Percentiles rank a stretch among this genome's conserved stretches.
Conservation (phyloP, 2,113 vertebrate species). For the Hippocampus mohnikei region DNA sequence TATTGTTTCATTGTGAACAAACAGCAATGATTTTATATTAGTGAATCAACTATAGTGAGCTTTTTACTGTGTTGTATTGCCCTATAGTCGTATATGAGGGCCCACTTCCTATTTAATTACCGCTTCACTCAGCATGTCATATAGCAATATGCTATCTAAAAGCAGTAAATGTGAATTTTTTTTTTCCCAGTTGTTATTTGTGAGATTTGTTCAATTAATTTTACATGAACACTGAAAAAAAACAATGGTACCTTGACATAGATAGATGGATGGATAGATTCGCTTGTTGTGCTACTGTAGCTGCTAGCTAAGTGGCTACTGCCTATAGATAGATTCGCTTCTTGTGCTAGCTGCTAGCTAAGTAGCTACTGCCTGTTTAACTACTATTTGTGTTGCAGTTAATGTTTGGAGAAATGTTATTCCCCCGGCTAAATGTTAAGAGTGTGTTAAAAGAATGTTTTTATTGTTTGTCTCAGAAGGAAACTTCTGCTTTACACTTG, state of each 20-base stretch:
- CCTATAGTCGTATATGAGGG: not conserved
- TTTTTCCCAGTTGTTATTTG: not conserved
- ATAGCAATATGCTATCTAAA: conserved; percentile 52
- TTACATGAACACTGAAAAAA: not conserved
- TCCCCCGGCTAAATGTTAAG: not conserved
- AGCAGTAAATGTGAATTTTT: conserved; percentile 45
- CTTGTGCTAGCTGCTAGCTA: not conserved
- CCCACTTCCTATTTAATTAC: conserved; percentile 33
- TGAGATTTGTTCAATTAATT: not conserved
- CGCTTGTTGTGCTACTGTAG: too few species aligned
- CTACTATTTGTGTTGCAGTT: too few species aligned
- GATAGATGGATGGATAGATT: too few species aligned
- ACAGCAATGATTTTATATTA: not conserved
- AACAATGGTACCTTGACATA: too few species aligned
- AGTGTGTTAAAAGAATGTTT: not conserved
- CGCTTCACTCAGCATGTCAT: conserved; percentile 57
- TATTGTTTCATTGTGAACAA: not conserved
- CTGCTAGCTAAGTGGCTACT: not conserved
- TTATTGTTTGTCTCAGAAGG: too few species aligned
- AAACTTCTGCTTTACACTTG: not conserved
- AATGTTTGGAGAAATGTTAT: not conserved
- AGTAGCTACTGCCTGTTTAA: not conserved
- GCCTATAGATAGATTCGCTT: too few species aligned
- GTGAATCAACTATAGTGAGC: not conserved
- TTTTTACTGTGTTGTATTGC: not conserved